Evolutionary conservation across 2,797 vertebrate species (phyloP).

Genomic region (Hapalemur alaotrensis): DNA sequence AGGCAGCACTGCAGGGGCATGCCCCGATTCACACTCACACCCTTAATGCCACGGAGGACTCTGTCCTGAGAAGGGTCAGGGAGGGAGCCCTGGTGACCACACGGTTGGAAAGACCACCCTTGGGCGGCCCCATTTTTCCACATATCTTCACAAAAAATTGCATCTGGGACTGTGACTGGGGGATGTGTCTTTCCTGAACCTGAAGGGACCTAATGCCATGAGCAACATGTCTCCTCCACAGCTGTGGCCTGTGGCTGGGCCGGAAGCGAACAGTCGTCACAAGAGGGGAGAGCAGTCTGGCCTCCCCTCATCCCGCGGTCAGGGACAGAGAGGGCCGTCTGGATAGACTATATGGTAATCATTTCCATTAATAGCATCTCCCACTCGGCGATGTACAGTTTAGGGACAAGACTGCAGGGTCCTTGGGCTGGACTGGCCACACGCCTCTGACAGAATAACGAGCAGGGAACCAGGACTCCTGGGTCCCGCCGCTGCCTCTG

Average conservation of each 20-base stretch:
- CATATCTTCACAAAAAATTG: not conserved
- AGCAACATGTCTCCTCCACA: not conserved
- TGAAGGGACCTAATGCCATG: not conserved
- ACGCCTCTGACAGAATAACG: not conserved
- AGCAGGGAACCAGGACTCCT: not conserved
- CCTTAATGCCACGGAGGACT: too few relatives aligned
- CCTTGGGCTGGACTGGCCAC: not conserved
- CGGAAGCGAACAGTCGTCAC: not conserved
- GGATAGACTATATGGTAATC: not conserved
- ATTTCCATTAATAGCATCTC: not conserved
- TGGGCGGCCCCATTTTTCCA: not conserved
- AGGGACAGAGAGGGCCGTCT: not conserved
- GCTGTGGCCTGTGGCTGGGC: not conserved
- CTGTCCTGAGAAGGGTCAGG: not conserved
- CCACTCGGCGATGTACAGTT: not conserved
- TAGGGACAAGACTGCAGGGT: not conserved
- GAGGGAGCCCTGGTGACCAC: not conserved
- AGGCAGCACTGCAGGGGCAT: not conserved
- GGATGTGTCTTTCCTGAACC: not conserved
- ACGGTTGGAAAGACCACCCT: not conserved
- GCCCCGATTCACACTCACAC: not conserved
- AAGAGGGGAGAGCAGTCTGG: not conserved
- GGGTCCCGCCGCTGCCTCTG: not conserved
- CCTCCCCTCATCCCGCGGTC: not conserved
- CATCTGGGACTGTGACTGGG: not conserved